phyloP scores from a whole-genome alignment of 2,797 vertebrate genomes.

The Anomalospiza imberbis region DNA sequence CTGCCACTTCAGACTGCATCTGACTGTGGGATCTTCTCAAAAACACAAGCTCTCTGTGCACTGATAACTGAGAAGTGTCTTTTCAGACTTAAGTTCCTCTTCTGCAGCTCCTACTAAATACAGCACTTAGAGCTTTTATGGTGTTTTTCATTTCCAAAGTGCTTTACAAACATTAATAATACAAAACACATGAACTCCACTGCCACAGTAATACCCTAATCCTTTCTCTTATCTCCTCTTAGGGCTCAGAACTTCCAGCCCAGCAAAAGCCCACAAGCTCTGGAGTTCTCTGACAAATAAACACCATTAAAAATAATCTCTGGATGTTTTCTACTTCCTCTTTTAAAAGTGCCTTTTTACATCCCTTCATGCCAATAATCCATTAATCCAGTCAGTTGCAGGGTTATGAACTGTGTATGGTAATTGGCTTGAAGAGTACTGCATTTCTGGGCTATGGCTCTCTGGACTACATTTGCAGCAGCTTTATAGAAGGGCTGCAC shows the following conservation, averaged over 20 bases:
- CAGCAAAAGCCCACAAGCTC: neutral
- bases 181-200: slow-evolving; percentile 37
- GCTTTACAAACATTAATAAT: slow-evolving; percentile 60
- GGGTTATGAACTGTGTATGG: neutral
- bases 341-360: neutral
- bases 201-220: slow-evolving; percentile 18
- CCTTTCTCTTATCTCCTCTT: slow-evolving; percentile 31
- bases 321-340: neutral
- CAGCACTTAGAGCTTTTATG: slow-evolving; percentile 36
- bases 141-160: slow-evolving; percentile 48
- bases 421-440: neutral
- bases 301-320: slow-evolving; percentile 29
- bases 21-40: neutral
- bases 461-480: neutral
- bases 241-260: neutral
- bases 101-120: slow-evolving; percentile 26
- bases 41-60: neutral
- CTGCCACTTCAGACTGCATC: slow-evolving; percentile 21
- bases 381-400: neutral
- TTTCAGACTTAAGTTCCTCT: slow-evolving; percentile 46
- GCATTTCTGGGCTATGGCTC: neutral
- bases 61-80: slow-evolving; percentile 36
- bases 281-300: slow-evolving; percentile 11
- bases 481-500: neutral
- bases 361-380: neutral